phyloP scores from a whole-genome alignment of 2,797 vertebrate genomes.

The Phoebastria nigripes region DNA sequence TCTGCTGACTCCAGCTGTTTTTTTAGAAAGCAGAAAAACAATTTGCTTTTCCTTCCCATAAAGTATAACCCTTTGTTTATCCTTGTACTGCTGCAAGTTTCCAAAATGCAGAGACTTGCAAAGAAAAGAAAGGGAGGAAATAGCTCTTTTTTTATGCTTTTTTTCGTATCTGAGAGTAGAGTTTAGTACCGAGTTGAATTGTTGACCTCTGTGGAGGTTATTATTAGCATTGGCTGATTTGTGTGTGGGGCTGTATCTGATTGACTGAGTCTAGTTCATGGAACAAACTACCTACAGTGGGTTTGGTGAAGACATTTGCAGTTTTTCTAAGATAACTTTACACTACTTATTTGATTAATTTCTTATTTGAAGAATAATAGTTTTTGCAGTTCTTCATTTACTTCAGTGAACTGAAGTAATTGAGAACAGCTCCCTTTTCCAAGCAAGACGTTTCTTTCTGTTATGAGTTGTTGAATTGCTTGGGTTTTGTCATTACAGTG shows the following conservation, averaged over 20 bases:
- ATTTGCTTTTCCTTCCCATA: slow-evolving; percentile 62
- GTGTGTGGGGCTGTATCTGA: neutral
- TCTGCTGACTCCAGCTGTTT: slow-evolving; percentile 71
- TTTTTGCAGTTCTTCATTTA: neutral
- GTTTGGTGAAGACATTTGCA: neutral
- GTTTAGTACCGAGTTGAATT: neutral
- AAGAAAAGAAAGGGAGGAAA: slow-evolving; percentile 54
- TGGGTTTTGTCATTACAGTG: neutral
- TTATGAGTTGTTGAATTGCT: neutral
- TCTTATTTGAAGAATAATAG: neutral
- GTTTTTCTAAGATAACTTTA: neutral
- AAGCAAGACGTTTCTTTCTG: neutral
- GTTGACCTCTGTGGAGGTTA: slow-evolving; percentile 24
- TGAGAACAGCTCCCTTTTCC: neutral
- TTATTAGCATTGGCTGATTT: slow-evolving; percentile 20
- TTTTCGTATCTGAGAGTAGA: neutral
- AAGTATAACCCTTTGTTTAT: slow-evolving; percentile 75
- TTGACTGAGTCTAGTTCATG: neutral
- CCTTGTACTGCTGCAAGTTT: slow-evolving; percentile 23
- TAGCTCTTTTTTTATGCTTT: neutral
- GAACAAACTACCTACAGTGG: neutral
- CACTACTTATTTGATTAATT: neutral
- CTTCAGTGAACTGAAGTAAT: neutral
- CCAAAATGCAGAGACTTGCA: slow-evolving; percentile 50
- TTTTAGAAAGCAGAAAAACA: slow-evolving; percentile 68